Percentiles rank a stretch among this genome's conserved stretches.
Evolutionary conservation across 1,140 invertebrate species (phyloP).

Genomic region (Sminthurides bifidus): DNA sequence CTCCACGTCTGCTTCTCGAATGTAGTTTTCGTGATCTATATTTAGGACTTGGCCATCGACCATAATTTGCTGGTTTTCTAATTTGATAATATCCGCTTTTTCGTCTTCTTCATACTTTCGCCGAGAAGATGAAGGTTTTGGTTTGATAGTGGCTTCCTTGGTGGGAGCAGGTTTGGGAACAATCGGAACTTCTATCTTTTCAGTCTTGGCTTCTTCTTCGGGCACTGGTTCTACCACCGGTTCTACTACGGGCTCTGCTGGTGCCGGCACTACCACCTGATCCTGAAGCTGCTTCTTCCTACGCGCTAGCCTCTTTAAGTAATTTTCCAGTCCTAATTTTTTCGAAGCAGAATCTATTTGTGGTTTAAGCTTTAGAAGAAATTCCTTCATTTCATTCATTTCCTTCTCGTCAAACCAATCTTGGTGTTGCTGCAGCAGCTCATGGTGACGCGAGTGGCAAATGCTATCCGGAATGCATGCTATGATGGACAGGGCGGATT

Average conservation of each 20-base stretch:
- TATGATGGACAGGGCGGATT: constrained; percentile 2
- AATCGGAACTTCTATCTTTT: neutral
- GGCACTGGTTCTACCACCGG: neutral
- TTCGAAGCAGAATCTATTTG: neutral
- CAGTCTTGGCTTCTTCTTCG: neutral
- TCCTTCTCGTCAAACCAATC: neutral
- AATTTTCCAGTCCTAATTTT: neutral
- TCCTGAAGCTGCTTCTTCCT: neutral
- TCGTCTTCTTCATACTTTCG: constrained; percentile 13
- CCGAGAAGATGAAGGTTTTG: neutral
- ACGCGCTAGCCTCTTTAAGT: neutral
- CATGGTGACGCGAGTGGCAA: neutral
- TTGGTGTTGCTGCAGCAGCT: neutral
- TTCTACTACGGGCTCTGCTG: neutral
- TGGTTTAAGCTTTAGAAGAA: neutral
- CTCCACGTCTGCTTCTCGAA: constrained; percentile 4
- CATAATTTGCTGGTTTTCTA: neutral
- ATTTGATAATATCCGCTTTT: neutral
- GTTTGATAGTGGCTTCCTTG: neutral
- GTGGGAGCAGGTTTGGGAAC: neutral
- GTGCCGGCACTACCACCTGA: neutral
- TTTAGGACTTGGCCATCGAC: neutral
- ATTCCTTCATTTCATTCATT: neutral
- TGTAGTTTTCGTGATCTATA: constrained; percentile 9
- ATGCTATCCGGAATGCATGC: constrained; percentile 9